Conservation (phyloP, 2,113 vertebrate genomes). For the Carollia perspicillata region DNA sequence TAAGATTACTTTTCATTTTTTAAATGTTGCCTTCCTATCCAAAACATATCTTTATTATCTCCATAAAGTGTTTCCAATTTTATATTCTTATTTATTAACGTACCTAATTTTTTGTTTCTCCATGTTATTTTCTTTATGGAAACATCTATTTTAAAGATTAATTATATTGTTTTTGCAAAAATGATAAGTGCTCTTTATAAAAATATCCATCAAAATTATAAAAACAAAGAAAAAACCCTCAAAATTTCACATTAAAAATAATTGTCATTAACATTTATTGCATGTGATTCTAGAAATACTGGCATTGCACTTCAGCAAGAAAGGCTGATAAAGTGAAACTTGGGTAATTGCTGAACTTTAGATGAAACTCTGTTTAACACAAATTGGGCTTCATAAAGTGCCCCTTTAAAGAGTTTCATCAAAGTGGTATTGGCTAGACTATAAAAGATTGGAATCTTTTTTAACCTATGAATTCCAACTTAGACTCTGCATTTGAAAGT, state of each 20-base stretch:
- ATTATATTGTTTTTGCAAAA: constrained; percentile 29
- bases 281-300: neutral
- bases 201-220: constrained; percentile 27
- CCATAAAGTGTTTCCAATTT: neutral
- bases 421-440: neutral
- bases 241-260: neutral
- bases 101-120: neutral
- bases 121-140: neutral
- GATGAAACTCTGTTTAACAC: neutral
- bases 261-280: constrained; percentile 3
- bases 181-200: neutral
- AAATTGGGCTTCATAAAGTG: neutral
- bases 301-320: constrained; percentile 14
- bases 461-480: neutral
- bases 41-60: constrained; percentile 23
- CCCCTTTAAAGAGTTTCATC: neutral
- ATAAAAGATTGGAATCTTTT: neutral
- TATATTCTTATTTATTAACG: constrained; percentile 17
- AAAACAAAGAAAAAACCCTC: neutral
- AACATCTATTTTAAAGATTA: constrained; percentile 21
- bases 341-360: neutral
- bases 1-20: neutral
- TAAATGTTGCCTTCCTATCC: neutral
- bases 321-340: constrained; percentile 4
- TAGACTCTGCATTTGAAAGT: neutral